Evolutionary conservation across 2,888 invertebrate genomes (phyloP), one percentile per base, ranked within the genome.

Genomic region (Stenichneumon culpator): DNA sequence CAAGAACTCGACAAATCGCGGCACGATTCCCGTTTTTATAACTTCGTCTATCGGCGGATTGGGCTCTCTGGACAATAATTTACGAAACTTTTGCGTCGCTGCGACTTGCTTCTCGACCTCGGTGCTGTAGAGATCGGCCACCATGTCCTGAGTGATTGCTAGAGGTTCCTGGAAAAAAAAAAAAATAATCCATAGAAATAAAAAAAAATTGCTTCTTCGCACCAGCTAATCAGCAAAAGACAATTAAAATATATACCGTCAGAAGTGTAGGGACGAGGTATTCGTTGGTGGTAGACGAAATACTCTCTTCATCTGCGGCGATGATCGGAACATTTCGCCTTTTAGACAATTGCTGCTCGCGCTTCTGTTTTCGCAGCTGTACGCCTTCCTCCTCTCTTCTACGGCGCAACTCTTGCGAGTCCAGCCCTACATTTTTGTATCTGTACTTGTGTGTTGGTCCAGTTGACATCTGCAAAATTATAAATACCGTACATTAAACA

Each of bases 31-130:
- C 83, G 98, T 97, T 89, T 97, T 96, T 92, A 99, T 98, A 63
- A 99, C 99, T 95, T 98, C 98, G 94, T 99, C 98, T 89, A 99
- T 99, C 2, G 99, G 99, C 78, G 99, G 99, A 95, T 99, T 98
- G 3, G 99, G 99, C 94, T 99, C 99, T 93, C 97, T 96, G 88
- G 99, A 99, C 77, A 99, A 95, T 73, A 99, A 95, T 95, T 99
- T 99, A 83, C 99, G 96, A 94, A 99, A 98, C 93, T 97, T 98
- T 93, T 99, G 98, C 84, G 98, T 98, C 5, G 98, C 98, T 91
- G 95, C 95, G 86, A 99, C 95, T 94, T 98, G 98, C 90, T 97
- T 96, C 89, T 97, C 96, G 81, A 97, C 96, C 92, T 96, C 95
- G 63, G 95, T 95, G 91, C 97, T 97, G 93, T 97, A 97, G 32